These are phyloP conservation scores for Arion vulgaris DNA, from an alignment of 1,140 invertebrate species.

Conservation along the genomic window DNA sequence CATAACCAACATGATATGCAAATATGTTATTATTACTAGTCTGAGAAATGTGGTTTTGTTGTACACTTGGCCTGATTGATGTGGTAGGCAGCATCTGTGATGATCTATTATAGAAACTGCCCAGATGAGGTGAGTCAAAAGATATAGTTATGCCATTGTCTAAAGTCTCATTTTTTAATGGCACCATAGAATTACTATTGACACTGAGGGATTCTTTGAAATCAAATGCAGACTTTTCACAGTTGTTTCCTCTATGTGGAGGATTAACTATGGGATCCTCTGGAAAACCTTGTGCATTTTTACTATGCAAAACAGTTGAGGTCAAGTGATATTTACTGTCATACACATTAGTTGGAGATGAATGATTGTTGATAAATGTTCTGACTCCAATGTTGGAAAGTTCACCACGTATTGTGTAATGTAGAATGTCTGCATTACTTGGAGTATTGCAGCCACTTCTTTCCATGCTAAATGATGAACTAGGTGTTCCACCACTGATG, in stretches of 20 bases:
- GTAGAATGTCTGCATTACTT: slow-evolving; percentile 60
- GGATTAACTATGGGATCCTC: not conserved
- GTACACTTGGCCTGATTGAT: not conserved
- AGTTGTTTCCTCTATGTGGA: not conserved
- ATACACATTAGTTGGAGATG: not conserved
- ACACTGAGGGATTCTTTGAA: not conserved
- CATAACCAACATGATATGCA: not conserved
- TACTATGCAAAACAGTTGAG: not conserved
- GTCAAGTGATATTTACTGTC: not conserved
- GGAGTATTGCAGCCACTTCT: slow-evolving; percentile 51
- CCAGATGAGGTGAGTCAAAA: not conserved
- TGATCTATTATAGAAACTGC: not conserved
- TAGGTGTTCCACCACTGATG: slow-evolving; percentile 60
- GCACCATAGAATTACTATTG: not conserved
- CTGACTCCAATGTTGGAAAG: not conserved
- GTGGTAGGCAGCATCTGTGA: not conserved
- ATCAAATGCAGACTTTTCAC: not conserved
- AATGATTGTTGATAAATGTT: not conserved
- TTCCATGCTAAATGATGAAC: slow-evolving; percentile 66
- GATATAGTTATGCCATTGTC: not conserved
- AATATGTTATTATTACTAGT: not conserved
- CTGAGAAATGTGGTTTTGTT: not conserved
- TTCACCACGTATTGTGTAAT: slow-evolving; percentile 37
- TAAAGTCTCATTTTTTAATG: not conserved
- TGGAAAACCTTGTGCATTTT: not conserved